Percentiles rank a stretch among this genome's conserved stretches.
Evolutionary conservation across 1,140 invertebrate species (phyloP).

Genomic region (Heliothis virescens): DNA sequence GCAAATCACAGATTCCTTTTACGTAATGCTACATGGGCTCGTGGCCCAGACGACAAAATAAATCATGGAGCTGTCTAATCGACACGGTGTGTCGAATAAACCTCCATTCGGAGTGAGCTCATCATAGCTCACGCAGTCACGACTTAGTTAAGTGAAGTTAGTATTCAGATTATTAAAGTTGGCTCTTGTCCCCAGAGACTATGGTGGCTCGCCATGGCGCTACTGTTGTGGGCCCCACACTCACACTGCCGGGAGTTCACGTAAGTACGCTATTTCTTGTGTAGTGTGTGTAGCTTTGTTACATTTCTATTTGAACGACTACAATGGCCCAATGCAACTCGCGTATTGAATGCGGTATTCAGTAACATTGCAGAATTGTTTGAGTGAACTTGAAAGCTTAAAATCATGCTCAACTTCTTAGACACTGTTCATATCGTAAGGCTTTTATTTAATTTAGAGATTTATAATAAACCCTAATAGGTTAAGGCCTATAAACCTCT

Average conservation of each 20-base stretch:
- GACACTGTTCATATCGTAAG: not conserved
- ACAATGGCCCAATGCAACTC: conserved; percentile 14
- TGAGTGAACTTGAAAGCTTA: conserved; percentile 13
- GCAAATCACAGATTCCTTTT: not conserved
- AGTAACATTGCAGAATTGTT: conserved; percentile 5
- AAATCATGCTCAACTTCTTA: not conserved
- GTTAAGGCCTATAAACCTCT: too few relatives aligned
- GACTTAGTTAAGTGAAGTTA: conserved; percentile 21
- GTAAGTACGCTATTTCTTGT: conserved; percentile 64
- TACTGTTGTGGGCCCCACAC: conserved; percentile 67
- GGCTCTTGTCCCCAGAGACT: conserved; percentile 74
- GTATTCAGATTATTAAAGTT: conserved; percentile 46
- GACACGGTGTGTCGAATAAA: conserved; percentile 30
- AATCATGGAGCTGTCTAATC: not conserved
- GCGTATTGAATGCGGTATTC: conserved; percentile 36
- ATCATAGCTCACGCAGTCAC: conserved; percentile 22
- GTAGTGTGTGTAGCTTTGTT: not conserved
- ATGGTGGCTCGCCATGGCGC: conserved; percentile 66
- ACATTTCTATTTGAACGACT: conserved; percentile 23
- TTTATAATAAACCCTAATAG: too few relatives aligned
- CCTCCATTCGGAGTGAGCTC: conserved; percentile 20
- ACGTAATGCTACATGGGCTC: too few relatives aligned
- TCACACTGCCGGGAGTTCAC: conserved; percentile 71
- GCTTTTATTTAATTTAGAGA: too few relatives aligned
- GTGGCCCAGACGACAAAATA: not conserved